These are phyloP conservation scores for Drosophila meridiana DNA, from an alignment of 2,888 invertebrate species.

Conservation along the genomic window DNA sequence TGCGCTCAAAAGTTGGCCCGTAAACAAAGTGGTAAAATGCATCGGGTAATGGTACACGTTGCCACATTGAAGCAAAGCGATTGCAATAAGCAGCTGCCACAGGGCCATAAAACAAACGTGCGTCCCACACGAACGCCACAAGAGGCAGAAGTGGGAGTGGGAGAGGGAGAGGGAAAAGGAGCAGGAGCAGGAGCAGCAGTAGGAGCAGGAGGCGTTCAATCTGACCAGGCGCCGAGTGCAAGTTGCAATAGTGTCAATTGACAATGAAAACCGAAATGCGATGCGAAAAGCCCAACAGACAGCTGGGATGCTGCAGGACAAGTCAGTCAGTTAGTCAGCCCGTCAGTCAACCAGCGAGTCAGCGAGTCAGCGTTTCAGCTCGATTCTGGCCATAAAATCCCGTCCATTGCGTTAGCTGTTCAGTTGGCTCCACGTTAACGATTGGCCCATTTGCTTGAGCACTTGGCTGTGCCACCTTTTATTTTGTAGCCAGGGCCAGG, in stretches of 20 bases:
- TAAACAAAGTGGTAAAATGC: slow-evolving; percentile 66
- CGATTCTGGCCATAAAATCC: slow-evolving; percentile 52
- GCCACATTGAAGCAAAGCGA: slow-evolving; percentile 78
- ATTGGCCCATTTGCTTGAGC: slow-evolving; percentile 73
- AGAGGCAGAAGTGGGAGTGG: neutral
- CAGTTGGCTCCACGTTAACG: slow-evolving; percentile 68
- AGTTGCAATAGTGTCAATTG: slow-evolving; percentile 75
- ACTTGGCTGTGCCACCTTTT: slow-evolving; percentile 67
- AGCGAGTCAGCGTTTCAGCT: slow-evolving; percentile 12
- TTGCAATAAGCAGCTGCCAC: slow-evolving; percentile 75
- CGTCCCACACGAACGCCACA: slow-evolving; percentile 17
- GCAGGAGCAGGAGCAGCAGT: neutral
- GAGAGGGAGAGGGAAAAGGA: neutral
- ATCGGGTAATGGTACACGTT: slow-evolving; percentile 41
- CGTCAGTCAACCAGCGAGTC: neutral
- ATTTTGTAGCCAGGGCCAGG: slow-evolving; percentile 24
- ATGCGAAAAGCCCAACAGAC: slow-evolving; percentile 28
- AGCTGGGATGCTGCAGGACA: slow-evolving; percentile 4
- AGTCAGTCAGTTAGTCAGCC: slow-evolving; percentile 10
- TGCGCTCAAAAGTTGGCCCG: slow-evolving; percentile 53
- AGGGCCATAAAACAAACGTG: slow-evolving; percentile 71
- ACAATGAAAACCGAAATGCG: slow-evolving; percentile 76
- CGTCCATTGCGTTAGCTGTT: slow-evolving; percentile 30
- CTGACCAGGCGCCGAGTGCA: slow-evolving; percentile 39
- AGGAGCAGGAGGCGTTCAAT: slow-evolving; percentile 1